A percentile compares a stretch with the other conserved stretches of the same genome.
Conservation (phyloP, 2,113 vertebrate species). For the Pseudonaja textilis region DNA sequence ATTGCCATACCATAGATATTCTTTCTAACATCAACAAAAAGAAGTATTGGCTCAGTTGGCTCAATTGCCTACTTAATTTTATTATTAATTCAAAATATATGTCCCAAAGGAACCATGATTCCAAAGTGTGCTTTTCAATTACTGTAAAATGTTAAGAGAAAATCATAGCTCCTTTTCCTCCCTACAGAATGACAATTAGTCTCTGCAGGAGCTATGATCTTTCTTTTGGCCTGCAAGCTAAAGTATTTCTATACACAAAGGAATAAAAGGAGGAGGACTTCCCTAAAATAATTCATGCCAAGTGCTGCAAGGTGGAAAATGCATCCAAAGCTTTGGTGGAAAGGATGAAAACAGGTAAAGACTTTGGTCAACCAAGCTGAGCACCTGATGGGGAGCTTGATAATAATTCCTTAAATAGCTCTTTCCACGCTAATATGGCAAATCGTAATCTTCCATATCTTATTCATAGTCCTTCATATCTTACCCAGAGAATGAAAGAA, state of each 20-base stretch:
- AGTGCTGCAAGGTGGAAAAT: constrained; percentile 9
- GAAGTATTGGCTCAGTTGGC: no score
- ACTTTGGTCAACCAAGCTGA: neutral
- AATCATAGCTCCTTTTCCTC: constrained; percentile 16
- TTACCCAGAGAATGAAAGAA: neutral
- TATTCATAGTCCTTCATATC: neutral
- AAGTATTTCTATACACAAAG: constrained; percentile 40
- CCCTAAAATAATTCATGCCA: constrained; percentile 19
- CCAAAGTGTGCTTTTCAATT: constrained; percentile 7
- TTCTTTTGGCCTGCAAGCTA: constrained; percentile 51
- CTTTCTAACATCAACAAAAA: neutral
- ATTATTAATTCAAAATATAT: neutral
- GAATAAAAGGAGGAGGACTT: constrained; percentile 37
- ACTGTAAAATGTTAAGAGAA: constrained; percentile 3
- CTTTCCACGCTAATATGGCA: neutral
- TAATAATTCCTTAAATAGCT: neutral
- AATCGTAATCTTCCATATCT: neutral
- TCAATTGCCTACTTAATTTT: neutral
- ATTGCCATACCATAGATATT: no score
- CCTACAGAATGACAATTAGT: constrained; percentile 30
- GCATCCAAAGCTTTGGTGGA: neutral
- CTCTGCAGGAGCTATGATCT: constrained; percentile 39
- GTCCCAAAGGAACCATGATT: neutral
- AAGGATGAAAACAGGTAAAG: neutral
- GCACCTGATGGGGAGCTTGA: neutral